Evolutionary conservation across 2,113 vertebrate species (phyloP).

Genomic region (Antennarius striatus): DNA sequence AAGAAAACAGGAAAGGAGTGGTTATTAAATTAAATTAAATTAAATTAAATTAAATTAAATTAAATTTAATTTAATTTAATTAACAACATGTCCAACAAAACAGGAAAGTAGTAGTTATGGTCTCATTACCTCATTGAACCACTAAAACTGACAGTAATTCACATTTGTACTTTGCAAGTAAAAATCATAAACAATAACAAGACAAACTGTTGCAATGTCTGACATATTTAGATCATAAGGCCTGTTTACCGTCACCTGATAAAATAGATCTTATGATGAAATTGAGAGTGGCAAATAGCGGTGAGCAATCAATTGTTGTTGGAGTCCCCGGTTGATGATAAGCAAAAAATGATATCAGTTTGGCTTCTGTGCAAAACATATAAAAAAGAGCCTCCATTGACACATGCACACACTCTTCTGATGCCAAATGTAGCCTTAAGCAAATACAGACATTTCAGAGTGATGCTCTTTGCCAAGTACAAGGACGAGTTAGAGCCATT

Average conservation of each 20-base stretch:
- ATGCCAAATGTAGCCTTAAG: constrained; percentile 61
- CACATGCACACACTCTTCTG: constrained; percentile 14
- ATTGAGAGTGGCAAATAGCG: constrained; percentile 60
- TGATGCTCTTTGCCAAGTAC: constrained; percentile 51
- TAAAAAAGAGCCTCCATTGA: constrained; percentile 37
- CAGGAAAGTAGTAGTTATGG: constrained; percentile 7
- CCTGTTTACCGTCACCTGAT: constrained; percentile 46
- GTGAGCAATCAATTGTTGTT: constrained; percentile 59
- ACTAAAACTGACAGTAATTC: constrained; percentile 28
- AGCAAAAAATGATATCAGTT: constrained; percentile 66
- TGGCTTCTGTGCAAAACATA: constrained; percentile 63
- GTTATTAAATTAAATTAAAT: no score
- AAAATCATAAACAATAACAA: constrained; percentile 38
- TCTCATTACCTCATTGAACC: constrained; percentile 39
- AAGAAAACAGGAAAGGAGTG: constrained; percentile 17
- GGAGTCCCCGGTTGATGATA: constrained; percentile 61
- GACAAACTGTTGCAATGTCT: constrained; percentile 57
- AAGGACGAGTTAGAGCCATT: constrained; percentile 33
- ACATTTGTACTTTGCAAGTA: constrained; percentile 37
- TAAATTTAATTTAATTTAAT: no score
- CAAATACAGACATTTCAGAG: constrained; percentile 60
- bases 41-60: no score
- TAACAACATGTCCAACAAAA: constrained; percentile 27
- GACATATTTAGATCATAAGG: constrained; percentile 62
- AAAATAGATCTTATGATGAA: constrained; percentile 62